Percentiles rank a stretch among this genome's conserved stretches.
phyloP scores from a whole-genome alignment of 2,113 vertebrate species.

The Trachemys scripta region DNA sequence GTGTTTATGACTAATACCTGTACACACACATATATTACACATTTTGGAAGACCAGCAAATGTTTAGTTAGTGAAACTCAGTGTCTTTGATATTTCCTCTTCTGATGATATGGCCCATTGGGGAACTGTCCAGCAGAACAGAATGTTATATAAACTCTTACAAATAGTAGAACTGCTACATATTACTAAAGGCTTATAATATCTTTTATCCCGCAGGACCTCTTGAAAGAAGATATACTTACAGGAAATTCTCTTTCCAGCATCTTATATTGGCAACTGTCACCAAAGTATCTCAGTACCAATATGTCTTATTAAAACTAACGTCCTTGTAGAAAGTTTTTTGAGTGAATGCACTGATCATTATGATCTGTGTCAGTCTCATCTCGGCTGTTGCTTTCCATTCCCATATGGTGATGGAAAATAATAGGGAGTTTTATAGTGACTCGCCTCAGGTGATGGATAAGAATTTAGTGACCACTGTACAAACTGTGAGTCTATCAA shows the following conservation, averaged over 20 bases:
- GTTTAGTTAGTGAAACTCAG: not conserved
- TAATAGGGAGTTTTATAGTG: not conserved
- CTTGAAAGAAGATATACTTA: not conserved
- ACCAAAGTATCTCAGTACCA: not conserved
- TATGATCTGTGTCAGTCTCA: not conserved
- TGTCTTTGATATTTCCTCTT: not conserved
- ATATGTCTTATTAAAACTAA: not conserved
- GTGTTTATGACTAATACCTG: too few species aligned
- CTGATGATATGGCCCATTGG: not conserved
- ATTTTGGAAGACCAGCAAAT: not conserved
- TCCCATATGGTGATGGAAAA: not conserved
- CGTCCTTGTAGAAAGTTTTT: not conserved
- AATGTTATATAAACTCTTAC: not conserved
- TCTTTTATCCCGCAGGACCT: not conserved
- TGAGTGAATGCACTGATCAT: not conserved
- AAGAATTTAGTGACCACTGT: not conserved
- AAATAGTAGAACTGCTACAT: not conserved
- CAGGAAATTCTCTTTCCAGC: not conserved
- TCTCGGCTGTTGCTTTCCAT: not conserved
- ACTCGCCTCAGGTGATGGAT: not conserved
- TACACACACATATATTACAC: not conserved
- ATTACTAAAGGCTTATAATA: not conserved
- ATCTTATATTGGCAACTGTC: not conserved
- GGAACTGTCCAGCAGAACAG: not conserved
- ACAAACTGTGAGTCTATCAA: not conserved